Evolutionary conservation across 2,113 vertebrate species (phyloP).

Genomic region (Reinhardtius hippoglossoides): DNA sequence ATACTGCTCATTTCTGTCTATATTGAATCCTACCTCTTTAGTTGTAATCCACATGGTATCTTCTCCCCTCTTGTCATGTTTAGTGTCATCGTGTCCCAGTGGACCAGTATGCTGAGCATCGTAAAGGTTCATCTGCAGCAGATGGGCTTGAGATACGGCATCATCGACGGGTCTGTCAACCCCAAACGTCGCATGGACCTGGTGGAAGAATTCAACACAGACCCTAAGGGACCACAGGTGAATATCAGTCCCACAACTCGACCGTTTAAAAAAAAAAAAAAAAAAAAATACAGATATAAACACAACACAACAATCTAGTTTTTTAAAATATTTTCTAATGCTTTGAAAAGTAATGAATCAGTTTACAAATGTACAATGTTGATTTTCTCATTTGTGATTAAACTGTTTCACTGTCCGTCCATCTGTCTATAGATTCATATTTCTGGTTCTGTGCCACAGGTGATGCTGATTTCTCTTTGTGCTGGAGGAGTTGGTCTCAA

Average conservation of each 20-base stretch:
- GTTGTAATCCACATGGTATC: background rate
- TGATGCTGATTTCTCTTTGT: slow-evolving; percentile 94
- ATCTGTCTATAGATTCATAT: background rate
- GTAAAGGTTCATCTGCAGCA: slow-evolving; percentile 86
- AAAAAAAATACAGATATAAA: too few species aligned
- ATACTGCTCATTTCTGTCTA: too few species aligned
- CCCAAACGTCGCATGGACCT: slow-evolving; percentile 93
- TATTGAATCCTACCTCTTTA: too few species aligned
- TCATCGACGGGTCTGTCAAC: slow-evolving; percentile 90
- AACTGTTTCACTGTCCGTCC: background rate
- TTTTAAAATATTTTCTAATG: too few species aligned
- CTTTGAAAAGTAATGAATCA: too few species aligned
- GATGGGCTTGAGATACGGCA: slow-evolving; percentile 81
- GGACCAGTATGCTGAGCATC: slow-evolving; percentile 94
- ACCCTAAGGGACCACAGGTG: slow-evolving; percentile 88
- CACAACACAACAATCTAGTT: too few species aligned
- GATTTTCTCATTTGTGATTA: background rate
- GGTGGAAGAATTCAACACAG: slow-evolving; percentile 94
- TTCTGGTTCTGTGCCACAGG: slow-evolving; percentile 78
- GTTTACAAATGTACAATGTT: background rate
- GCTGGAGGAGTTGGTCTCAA: slow-evolving; percentile 95
- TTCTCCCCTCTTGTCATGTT: background rate
- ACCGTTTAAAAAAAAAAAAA: too few species aligned
- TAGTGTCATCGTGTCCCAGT: slow-evolving; percentile 97
- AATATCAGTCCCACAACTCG: background rate